A percentile compares a stretch with the other conserved stretches of the same genome.
These are phyloP conservation scores for Ennomos quercinarius DNA, from an alignment of 2,888 invertebrate species.

Conservation along the genomic window DNA sequence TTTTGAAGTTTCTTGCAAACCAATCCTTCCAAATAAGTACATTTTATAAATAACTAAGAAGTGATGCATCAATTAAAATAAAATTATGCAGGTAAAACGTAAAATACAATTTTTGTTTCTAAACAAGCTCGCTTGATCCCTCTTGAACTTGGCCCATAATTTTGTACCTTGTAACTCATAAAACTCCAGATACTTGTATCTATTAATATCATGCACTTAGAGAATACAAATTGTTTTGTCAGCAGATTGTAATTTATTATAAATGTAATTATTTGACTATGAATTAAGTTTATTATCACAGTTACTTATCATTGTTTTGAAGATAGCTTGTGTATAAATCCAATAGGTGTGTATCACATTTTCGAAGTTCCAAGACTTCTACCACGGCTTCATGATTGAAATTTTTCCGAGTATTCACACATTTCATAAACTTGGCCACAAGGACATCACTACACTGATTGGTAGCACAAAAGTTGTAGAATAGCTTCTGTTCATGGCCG, in stretches of 20 bases:
- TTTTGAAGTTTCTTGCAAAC: too few relatives aligned
- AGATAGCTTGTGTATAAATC: constrained; percentile 63
- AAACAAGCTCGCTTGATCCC: too few relatives aligned
- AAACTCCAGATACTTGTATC: too few relatives aligned
- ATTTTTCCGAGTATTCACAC: constrained; percentile 66
- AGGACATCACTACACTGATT: constrained; percentile 66
- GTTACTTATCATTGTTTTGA: constrained; percentile 26
- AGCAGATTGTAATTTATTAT: too few relatives aligned
- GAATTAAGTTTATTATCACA: background rate
- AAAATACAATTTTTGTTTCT: too few relatives aligned
- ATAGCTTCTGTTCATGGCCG: constrained; percentile 69
- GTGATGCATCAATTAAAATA: too few relatives aligned
- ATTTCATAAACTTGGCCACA: constrained; percentile 63
- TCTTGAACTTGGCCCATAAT: too few relatives aligned
- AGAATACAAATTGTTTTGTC: background rate
- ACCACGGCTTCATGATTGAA: constrained; percentile 69
- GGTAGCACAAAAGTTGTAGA: constrained; percentile 75
- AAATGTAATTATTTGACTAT: background rate
- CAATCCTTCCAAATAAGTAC: too few relatives aligned
- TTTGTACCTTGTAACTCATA: too few relatives aligned
- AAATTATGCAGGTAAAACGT: too few relatives aligned
- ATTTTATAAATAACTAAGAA: too few relatives aligned
- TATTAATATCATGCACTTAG: background rate
- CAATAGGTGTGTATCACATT: constrained; percentile 60
- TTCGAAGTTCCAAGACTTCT: constrained; percentile 63